Percentiles rank a stretch among this genome's conserved stretches.
Evolutionary conservation across 2,113 vertebrate genomes (phyloP).

Genomic region (Glaucidium brasilianum): DNA sequence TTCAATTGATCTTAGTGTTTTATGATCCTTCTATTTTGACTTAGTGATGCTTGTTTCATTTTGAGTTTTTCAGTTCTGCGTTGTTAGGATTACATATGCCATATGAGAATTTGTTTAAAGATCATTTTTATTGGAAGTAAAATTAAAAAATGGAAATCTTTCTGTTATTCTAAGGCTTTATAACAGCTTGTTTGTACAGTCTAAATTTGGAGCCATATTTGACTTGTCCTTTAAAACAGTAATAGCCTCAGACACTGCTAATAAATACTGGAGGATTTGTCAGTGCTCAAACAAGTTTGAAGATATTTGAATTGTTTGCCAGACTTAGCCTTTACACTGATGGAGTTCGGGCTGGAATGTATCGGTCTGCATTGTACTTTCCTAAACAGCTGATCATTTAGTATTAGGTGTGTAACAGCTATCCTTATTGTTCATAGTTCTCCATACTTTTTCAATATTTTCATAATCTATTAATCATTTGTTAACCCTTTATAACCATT

Average conservation of each 20-base stretch:
- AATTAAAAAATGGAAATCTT: neutral
- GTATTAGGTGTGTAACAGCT: neutral
- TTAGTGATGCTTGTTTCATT: neutral
- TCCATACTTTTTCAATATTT: neutral
- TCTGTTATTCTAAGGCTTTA: neutral
- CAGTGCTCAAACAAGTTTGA: neutral
- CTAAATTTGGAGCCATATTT: neutral
- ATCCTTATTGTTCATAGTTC: neutral
- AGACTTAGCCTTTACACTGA: neutral
- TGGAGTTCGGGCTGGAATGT: neutral
- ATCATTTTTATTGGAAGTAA: neutral
- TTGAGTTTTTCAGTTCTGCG: neutral
- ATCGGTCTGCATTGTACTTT: neutral
- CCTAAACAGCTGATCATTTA: neutral
- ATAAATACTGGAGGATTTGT: neutral
- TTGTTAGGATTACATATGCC: neutral
- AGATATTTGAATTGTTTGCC: neutral
- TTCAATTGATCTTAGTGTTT: neutral
- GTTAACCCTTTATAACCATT: slow-evolving; percentile 56
- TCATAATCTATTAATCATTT: slow-evolving; percentile 25
- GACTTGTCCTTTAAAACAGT: neutral
- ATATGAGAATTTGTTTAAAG: neutral
- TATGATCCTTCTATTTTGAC: neutral
- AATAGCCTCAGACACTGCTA: neutral
- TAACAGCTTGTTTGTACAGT: neutral